Conservation (phyloP, 92 coral and sea anemone genomes). For the Parazoanthus swiftii region DNA sequence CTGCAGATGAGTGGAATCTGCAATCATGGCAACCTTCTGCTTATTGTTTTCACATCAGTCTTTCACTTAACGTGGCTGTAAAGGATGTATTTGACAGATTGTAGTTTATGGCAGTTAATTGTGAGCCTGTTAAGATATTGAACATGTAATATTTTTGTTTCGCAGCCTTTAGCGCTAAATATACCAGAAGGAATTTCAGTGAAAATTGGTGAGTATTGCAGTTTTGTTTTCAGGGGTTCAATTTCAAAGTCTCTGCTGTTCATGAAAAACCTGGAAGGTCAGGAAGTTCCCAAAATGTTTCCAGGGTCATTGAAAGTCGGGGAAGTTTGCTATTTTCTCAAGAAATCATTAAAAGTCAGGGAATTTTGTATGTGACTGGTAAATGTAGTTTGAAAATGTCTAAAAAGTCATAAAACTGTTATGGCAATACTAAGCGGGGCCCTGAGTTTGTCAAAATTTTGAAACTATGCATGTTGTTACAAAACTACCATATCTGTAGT, state of each 20-base stretch:
- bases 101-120: not conserved
- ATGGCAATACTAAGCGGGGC: too few relatives aligned
- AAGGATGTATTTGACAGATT: too few relatives aligned
- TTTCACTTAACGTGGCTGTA: not conserved
- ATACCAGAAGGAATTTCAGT: constrained; percentile 30
- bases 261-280: too few relatives aligned
- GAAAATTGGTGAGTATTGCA: constrained; percentile 27
- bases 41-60: not conserved
- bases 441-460: too few relatives aligned
- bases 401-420: too few relatives aligned
- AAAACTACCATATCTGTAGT: not conserved
- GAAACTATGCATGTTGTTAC: not conserved
- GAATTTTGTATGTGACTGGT: too few relatives aligned
- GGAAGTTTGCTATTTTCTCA: too few relatives aligned
- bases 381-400: too few relatives aligned
- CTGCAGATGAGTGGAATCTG: not conserved
- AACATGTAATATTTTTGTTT: too few relatives aligned
- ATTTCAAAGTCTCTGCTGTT: not conserved
- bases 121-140: not conserved
- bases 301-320: too few relatives aligned
- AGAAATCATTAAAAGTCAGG: too few relatives aligned
- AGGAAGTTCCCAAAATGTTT: too few relatives aligned
- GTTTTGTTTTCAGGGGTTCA: not conserved
- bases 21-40: not conserved
- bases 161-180: constrained; percentile 28